A percentile compares a stretch with the other conserved stretches of the same genome.
These are phyloP conservation scores for Eptesicus fuscus DNA, from an alignment of 2,113 vertebrate genomes.

Conservation along the genomic window DNA sequence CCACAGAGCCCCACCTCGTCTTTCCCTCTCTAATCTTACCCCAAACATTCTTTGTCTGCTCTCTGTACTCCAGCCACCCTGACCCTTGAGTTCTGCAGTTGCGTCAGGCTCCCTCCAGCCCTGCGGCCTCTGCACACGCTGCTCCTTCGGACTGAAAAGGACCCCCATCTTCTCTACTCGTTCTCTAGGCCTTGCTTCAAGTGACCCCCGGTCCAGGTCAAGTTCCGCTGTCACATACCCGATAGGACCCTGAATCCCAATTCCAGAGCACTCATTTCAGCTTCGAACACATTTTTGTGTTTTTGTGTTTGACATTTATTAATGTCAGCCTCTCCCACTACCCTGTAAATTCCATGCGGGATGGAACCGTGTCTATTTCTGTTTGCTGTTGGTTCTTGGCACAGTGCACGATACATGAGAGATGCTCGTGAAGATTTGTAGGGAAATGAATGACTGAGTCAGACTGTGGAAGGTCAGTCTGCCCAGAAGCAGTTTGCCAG, in stretches of 20 bases:
- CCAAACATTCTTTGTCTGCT: background rate
- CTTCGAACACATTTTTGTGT: background rate
- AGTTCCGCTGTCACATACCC: background rate
- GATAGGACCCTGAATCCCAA: background rate
- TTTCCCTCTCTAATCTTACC: background rate
- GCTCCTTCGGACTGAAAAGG: background rate
- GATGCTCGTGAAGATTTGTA: background rate
- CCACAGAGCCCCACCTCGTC: background rate
- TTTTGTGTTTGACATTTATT: conserved; percentile 13
- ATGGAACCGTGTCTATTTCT: background rate
- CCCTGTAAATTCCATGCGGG: background rate
- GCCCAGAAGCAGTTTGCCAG: background rate
- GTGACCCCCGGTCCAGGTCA: background rate
- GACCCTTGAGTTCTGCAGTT: background rate
- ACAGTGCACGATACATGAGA: background rate
- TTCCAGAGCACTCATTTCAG: background rate
- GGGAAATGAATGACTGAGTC: background rate
- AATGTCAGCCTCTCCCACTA: background rate
- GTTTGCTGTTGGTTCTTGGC: background rate
- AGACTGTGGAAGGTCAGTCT: background rate
- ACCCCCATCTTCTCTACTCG: background rate
- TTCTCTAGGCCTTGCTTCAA: background rate
- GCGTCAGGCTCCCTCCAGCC: background rate
- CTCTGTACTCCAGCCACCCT: background rate
- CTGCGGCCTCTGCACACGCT: background rate